Conservation (phyloP, 2,888 invertebrate species). For the Mesorhabditis spiculigera region DNA sequence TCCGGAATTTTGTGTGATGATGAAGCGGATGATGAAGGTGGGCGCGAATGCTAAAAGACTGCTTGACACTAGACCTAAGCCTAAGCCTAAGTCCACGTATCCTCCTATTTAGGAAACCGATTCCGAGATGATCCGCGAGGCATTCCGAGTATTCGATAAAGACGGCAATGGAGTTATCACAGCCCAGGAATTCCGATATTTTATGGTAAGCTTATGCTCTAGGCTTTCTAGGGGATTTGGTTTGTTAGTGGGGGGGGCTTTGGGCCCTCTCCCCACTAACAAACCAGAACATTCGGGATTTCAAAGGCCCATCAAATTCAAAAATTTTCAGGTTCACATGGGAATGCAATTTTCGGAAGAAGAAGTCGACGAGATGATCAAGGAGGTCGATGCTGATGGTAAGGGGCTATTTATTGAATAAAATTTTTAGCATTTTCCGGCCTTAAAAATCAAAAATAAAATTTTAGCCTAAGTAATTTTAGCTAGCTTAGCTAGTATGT, state of each 20-base stretch:
- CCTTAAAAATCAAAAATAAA: no score
- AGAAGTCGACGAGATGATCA: constrained; percentile 58
- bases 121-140: constrained; percentile 58
- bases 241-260: background rate
- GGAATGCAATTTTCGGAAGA: constrained; percentile 58
- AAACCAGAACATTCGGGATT: background rate
- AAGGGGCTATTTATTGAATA: background rate
- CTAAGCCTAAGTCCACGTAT: no score
- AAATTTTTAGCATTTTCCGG: no score
- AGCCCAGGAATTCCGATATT: constrained; percentile 53
- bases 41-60: no score
- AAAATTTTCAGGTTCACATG: constrained; percentile 45
- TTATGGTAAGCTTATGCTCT: constrained; percentile 49
- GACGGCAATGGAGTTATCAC: constrained; percentile 56
- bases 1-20: constrained; percentile 58
- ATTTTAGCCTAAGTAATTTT: no score
- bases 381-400: constrained; percentile 50
- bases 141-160: constrained; percentile 57
- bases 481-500: no score
- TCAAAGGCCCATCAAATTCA: no score
- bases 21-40: constrained; percentile 58
- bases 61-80: no score
- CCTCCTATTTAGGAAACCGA: constrained; percentile 41
- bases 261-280: no score
- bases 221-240: no score